Evolutionary conservation across 2,888 invertebrate genomes (phyloP).

Genomic region (Laspeyria flexula): DNA sequence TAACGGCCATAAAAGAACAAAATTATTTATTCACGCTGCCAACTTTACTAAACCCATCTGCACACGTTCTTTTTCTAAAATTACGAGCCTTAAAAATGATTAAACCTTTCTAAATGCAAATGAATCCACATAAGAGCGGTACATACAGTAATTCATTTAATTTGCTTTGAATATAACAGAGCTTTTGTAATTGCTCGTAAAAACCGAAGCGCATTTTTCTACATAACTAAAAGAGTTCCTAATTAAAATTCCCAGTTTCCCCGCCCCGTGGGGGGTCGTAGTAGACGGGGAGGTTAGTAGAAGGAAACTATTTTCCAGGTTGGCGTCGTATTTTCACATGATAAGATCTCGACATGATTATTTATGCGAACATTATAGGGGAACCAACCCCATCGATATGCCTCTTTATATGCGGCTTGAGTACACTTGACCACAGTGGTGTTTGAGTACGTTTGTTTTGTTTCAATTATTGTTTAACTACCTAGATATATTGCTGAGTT

Average conservation of each 20-base stretch:
- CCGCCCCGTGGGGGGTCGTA: constrained; percentile 24
- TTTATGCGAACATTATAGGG: constrained; percentile 82
- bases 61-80: too few species aligned
- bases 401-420: constrained; percentile 71
- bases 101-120: constrained; percentile 35
- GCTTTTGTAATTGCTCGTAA: constrained; percentile 37
- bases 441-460: constrained; percentile 11
- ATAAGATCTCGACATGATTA: constrained; percentile 84
- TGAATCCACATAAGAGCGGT: constrained; percentile 23
- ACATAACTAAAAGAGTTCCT: constrained; percentile 54
- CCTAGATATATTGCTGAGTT: neutral
- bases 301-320: constrained; percentile 76
- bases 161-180: constrained; percentile 30
- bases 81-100: too few species aligned
- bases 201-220: constrained; percentile 46
- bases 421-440: constrained; percentile 50
- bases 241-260: constrained; percentile 74
- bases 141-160: constrained; percentile 28
- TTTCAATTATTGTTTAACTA: neutral
- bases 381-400: constrained; percentile 81
- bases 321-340: constrained; percentile 79
- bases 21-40: too few species aligned
- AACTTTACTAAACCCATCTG: too few species aligned
- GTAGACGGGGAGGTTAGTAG: constrained; percentile 37
- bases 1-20: too few species aligned